Conservation (phyloP, 64 coral and sea anemone species). For the Stichodactyla mertensii region DNA sequence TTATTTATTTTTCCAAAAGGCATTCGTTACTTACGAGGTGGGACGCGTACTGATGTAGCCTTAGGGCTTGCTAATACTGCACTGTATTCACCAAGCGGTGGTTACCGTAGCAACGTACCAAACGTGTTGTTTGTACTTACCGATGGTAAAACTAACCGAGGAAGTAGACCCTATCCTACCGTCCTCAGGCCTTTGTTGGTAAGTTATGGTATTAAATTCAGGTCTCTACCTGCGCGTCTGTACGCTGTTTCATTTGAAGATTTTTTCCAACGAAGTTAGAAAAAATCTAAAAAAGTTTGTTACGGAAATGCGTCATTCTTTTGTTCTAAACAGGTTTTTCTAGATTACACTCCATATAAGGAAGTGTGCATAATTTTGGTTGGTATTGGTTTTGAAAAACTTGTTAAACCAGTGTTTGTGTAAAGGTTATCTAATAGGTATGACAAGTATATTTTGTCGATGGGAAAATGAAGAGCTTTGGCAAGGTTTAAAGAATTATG, state of each 20-base stretch:
- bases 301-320: neutral
- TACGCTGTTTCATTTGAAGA: too few relatives aligned
- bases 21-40: conserved; percentile 35
- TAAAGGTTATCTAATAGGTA: too few relatives aligned
- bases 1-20: neutral
- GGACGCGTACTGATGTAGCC: conserved; percentile 64
- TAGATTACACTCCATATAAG: too few relatives aligned
- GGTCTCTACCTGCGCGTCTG: too few relatives aligned
- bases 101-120: conserved; percentile 30
- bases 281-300: neutral
- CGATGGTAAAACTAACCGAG: conserved; percentile 70
- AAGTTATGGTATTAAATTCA: neutral
- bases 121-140: conserved; percentile 77
- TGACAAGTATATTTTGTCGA: too few relatives aligned
- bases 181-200: conserved; percentile 67
- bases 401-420: too few relatives aligned
- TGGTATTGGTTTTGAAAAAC: too few relatives aligned
- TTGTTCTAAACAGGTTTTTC: too few relatives aligned
- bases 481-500: too few relatives aligned
- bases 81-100: conserved; percentile 31
- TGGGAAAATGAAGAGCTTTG: too few relatives aligned
- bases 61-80: conserved; percentile 37
- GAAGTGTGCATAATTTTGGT: too few relatives aligned
- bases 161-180: conserved; percentile 46
- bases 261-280: too few relatives aligned